Percentiles rank a stretch among this genome's conserved stretches.
Conservation (phyloP, 2,888 invertebrate genomes). For the Molorchus minor region DNA sequence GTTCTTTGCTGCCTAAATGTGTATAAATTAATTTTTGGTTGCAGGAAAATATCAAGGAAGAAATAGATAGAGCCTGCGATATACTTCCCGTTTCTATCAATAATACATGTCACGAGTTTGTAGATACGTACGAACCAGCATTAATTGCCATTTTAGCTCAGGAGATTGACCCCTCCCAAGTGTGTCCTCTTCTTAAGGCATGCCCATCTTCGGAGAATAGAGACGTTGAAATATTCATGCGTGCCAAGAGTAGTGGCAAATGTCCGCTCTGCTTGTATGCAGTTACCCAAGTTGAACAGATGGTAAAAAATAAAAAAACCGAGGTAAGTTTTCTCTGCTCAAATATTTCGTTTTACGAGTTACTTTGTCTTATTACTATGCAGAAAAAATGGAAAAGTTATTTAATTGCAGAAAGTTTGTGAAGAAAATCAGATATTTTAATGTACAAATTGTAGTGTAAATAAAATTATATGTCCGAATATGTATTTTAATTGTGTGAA, state of each 20-base stretch:
- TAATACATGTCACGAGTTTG: conserved; percentile 76
- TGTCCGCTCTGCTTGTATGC: conserved; percentile 88
- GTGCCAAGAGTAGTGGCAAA: conserved; percentile 70
- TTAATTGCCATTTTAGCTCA: conserved; percentile 81
- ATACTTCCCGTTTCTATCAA: conserved; percentile 71
- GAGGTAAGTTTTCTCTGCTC: conserved; percentile 66
- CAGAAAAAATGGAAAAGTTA: neutral
- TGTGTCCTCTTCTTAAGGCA: conserved; percentile 77
- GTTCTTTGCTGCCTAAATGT: too few relatives aligned
- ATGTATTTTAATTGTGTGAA: conserved; percentile 23
- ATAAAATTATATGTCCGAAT: conserved; percentile 7
- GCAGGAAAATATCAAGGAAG: conserved; percentile 74
- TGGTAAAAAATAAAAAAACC: conserved; percentile 77
- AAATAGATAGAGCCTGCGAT: conserved; percentile 75
- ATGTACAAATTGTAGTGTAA: conserved; percentile 2
- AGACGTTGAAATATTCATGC: conserved; percentile 67
- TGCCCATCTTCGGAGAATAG: conserved; percentile 69
- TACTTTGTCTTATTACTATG: neutral
- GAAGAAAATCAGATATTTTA: neutral
- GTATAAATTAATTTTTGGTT: too few relatives aligned
- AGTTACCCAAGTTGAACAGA: conserved; percentile 77
- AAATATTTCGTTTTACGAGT: neutral
- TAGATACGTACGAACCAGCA: conserved; percentile 81
- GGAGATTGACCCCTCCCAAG: conserved; percentile 78
- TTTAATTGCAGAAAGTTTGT: neutral